phyloP scores from a whole-genome alignment of 2,888 invertebrate species.

The Pterostichus niger region DNA sequence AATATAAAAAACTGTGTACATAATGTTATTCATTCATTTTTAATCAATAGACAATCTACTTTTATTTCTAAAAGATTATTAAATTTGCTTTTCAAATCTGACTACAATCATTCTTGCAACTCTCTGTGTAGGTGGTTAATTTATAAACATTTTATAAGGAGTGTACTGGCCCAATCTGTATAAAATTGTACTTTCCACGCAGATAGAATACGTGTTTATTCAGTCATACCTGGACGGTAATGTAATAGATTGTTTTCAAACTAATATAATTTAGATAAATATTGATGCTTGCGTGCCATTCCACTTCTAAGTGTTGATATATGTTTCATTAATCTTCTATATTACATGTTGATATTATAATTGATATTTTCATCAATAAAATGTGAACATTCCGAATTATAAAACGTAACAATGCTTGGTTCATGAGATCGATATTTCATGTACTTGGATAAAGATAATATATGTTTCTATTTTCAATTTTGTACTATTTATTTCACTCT shows the following conservation, averaged over 20 bases:
- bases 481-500: slow-evolving; percentile 8
- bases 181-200: slow-evolving; percentile 8
- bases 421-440: slow-evolving; percentile 48
- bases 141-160: slow-evolving; percentile 12
- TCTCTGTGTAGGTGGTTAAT: slow-evolving; percentile 14
- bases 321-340: slow-evolving; percentile 54
- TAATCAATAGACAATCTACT: slow-evolving; percentile 4
- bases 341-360: slow-evolving; percentile 58
- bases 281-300: slow-evolving; percentile 40
- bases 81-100: slow-evolving; percentile 20
- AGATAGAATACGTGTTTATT: slow-evolving; percentile 42
- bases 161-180: slow-evolving; percentile 47
- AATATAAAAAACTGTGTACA: neutral
- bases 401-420: slow-evolving; percentile 34
- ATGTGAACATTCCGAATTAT: slow-evolving; percentile 53
- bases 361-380: slow-evolving; percentile 57
- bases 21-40: neutral
- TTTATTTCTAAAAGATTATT: slow-evolving; percentile 1
- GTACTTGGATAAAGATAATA: slow-evolving; percentile 51
- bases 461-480: slow-evolving; percentile 55
- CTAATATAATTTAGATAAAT: slow-evolving; percentile 45
- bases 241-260: slow-evolving; percentile 40
- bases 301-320: slow-evolving; percentile 52
- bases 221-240: slow-evolving; percentile 9
- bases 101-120: slow-evolving; percentile 31